Percentiles rank a stretch among this genome's conserved stretches.
These are phyloP conservation scores for Lamprologus sp. DNA, from an alignment of 2,113 vertebrate genomes.

Conservation along the genomic window DNA sequence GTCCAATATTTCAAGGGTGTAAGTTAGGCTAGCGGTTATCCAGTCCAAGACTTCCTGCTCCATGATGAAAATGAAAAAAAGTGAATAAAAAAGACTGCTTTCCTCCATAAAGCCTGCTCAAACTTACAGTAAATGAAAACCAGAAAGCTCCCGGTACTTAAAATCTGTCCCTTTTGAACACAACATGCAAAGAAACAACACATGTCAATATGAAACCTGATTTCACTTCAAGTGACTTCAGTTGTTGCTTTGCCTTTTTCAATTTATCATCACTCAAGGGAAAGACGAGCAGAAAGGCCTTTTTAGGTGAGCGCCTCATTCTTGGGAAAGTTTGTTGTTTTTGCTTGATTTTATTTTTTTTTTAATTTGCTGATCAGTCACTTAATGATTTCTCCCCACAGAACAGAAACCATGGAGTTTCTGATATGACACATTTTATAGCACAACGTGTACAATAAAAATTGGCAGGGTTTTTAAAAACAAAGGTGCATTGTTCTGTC, in stretches of 20 bases:
- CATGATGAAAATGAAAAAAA: background rate
- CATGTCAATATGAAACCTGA: background rate
- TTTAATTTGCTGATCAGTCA: background rate
- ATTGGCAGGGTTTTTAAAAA: background rate
- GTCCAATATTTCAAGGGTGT: background rate
- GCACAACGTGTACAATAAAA: background rate
- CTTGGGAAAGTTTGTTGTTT: background rate
- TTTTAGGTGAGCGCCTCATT: background rate
- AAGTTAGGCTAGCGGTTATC: background rate
- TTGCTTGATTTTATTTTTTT: background rate
- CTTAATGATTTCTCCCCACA: background rate
- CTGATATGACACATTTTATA: background rate
- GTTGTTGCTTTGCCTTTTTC: background rate
- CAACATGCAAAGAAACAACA: background rate
- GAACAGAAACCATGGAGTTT: background rate
- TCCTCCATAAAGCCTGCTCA: background rate
- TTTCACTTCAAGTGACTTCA: background rate
- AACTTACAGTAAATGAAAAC: background rate
- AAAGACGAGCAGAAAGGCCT: background rate
- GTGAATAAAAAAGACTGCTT: background rate
- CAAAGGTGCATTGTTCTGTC: background rate
- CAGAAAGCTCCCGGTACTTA: background rate
- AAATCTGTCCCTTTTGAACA: background rate
- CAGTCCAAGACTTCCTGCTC: background rate
- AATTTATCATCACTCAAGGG: background rate